Evolutionary conservation across 2,888 invertebrate genomes (phyloP).

Genomic region (Trichopria drosophilae): DNA sequence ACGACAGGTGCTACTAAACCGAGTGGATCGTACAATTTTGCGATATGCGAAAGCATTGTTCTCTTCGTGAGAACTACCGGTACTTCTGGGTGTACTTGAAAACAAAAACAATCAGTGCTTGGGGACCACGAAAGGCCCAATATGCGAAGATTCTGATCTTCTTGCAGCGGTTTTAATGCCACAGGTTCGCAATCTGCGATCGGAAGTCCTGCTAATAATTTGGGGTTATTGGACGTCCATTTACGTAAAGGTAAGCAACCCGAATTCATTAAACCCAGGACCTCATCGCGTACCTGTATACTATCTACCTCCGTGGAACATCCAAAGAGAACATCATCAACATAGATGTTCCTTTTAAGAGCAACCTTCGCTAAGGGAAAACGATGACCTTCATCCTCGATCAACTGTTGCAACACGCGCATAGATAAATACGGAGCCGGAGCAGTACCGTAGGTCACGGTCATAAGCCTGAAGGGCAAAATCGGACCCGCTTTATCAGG

Average conservation of each 20-base stretch:
- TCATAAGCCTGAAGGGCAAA: slow-evolving; percentile 4
- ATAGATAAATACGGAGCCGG: slow-evolving; percentile 7
- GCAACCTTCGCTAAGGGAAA: slow-evolving; percentile 5
- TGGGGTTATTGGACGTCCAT: slow-evolving; percentile 6
- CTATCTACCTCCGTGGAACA: background rate
- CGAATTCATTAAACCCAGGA: background rate
- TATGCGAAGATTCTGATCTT: background rate
- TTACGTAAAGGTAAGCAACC: slow-evolving; percentile 14
- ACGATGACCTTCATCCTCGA: slow-evolving; percentile 2
- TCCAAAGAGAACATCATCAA: slow-evolving; percentile 13
- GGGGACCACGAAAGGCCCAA: slow-evolving; percentile 2
- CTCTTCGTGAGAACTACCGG: too few relatives aligned
- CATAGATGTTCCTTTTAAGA: slow-evolving; percentile 10
- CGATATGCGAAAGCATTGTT: too few relatives aligned
- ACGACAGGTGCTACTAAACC: slow-evolving; percentile 13
- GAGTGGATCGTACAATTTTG: background rate
- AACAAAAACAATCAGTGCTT: slow-evolving; percentile 1
- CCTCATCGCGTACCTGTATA: slow-evolving; percentile 5
- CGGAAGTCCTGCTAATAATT: background rate
- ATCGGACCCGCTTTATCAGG: background rate
- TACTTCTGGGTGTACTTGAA: background rate
- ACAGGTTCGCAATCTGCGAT: background rate
- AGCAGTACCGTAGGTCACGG: slow-evolving; percentile 9
- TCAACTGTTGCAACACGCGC: slow-evolving; percentile 5
- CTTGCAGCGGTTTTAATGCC: background rate